Percentiles rank a stretch among this genome's conserved stretches.
Conservation (phyloP, 2,797 vertebrate species). For the Phoeniculus purpureus region DNA sequence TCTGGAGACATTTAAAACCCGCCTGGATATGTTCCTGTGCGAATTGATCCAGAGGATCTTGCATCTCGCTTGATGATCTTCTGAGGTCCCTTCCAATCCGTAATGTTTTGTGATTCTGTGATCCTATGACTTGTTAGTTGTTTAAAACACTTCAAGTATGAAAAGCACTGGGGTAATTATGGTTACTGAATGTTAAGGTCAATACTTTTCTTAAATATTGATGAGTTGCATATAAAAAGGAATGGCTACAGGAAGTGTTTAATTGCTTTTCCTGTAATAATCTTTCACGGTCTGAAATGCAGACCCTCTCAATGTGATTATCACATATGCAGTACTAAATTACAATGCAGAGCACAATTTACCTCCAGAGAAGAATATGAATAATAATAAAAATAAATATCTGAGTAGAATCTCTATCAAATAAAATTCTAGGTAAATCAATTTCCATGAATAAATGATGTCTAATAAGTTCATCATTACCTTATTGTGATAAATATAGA, state of each 20-base stretch:
- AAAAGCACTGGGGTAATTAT: background rate
- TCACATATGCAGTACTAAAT: background rate
- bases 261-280: background rate
- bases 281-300: background rate
- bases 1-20: too few relatives aligned
- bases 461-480: conserved; percentile 12
- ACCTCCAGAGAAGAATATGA: background rate
- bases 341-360: conserved; percentile 8
- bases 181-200: background rate
- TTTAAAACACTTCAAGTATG: background rate
- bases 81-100: too few relatives aligned
- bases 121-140: background rate
- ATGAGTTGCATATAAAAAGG: background rate
- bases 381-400: conserved; percentile 24
- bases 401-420: background rate
- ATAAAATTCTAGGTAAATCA: background rate
- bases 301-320: background rate
- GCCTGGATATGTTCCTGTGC: too few relatives aligned
- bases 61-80: too few relatives aligned
- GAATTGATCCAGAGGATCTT: too few relatives aligned
- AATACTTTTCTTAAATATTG: background rate
- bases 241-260: background rate
- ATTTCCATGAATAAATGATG: background rate
- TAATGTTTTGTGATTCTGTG: too few relatives aligned
- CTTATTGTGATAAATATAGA: conserved; percentile 29